A percentile compares a stretch with the other conserved stretches of the same genome.
Conservation (phyloP, 2,888 invertebrate genomes). For the Operophtera brumata region DNA sequence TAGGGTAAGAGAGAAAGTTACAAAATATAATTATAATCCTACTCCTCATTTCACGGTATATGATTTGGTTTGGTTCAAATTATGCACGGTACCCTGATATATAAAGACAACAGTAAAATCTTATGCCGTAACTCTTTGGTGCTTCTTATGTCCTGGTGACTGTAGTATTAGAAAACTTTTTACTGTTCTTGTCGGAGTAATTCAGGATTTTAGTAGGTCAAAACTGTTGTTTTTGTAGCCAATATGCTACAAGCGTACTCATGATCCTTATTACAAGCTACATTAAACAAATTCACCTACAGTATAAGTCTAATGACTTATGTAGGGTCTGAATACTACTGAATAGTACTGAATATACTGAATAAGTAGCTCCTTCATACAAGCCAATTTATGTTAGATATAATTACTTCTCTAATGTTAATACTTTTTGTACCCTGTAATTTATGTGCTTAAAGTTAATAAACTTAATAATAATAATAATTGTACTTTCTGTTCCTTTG, state of each 20-base stretch:
- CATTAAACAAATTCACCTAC: conserved; percentile 2
- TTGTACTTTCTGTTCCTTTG: conserved; percentile 4
- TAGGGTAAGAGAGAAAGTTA: no score
- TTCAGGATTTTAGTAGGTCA: conserved; percentile 21
- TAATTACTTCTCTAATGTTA: no score
- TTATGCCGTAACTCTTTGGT: conserved; percentile 53
- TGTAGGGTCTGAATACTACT: no score
- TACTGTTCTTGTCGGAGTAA: conserved; percentile 24
- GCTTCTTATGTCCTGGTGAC: conserved; percentile 38
- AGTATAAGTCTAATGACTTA: no score
- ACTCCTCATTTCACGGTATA: not conserved
- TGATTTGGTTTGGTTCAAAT: not conserved
- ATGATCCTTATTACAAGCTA: not conserved
- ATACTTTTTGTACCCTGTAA: no score
- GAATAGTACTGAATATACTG: no score
- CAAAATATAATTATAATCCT: no score
- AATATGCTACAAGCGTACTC: conserved; percentile 16
- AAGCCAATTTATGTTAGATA: no score
- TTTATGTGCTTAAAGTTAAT: no score
- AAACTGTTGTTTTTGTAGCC: conserved; percentile 24
- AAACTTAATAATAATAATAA: no score
- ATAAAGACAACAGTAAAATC: conserved; percentile 50
- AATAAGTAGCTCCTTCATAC: no score
- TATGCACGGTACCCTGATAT: conserved; percentile 20
- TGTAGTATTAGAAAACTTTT: conserved; percentile 28